A percentile compares a stretch with the other conserved stretches of the same genome.
phyloP scores from a whole-genome alignment of 2,113 vertebrate genomes.

The Urocolius indicus region DNA sequence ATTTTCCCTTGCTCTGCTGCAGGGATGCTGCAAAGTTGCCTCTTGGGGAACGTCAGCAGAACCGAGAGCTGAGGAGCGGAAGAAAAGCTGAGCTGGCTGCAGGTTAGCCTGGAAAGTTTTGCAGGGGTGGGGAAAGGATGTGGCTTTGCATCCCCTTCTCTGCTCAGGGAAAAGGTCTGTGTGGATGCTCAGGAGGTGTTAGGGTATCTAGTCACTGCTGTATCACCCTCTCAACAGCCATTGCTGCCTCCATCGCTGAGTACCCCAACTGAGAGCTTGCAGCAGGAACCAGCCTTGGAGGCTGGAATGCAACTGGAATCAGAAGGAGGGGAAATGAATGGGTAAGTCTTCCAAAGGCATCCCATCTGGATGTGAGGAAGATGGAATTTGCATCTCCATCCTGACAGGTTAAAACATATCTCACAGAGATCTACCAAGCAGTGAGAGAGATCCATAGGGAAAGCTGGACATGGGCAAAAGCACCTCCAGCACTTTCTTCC shows the following conservation, averaged over 20 bases:
- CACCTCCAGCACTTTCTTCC: accelerated
- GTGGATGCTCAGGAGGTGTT: neutral
- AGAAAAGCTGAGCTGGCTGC: conserved; percentile 13
- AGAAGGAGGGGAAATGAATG: neutral
- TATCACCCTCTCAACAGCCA: neutral
- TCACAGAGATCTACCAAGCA: accelerated
- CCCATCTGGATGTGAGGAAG: neutral
- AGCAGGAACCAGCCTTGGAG: neutral
- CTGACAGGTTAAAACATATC: neutral
- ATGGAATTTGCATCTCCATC: neutral
- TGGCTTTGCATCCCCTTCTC: neutral
- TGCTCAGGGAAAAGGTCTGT: neutral
- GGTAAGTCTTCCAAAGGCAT: neutral
- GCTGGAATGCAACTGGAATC: neutral
- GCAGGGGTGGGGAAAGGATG: neutral
- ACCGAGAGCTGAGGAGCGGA: accelerated
- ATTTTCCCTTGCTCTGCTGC: neutral
- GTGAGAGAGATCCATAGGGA: accelerated
- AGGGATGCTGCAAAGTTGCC: neutral
- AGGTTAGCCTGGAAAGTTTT: neutral
- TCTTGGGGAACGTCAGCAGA: neutral
- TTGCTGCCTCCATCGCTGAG: neutral
- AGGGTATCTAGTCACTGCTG: neutral
- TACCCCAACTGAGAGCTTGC: neutral
- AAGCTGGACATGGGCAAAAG: neutral